Conservation (phyloP, 2,797 vertebrate genomes). For the Gallinago stenura region DNA sequence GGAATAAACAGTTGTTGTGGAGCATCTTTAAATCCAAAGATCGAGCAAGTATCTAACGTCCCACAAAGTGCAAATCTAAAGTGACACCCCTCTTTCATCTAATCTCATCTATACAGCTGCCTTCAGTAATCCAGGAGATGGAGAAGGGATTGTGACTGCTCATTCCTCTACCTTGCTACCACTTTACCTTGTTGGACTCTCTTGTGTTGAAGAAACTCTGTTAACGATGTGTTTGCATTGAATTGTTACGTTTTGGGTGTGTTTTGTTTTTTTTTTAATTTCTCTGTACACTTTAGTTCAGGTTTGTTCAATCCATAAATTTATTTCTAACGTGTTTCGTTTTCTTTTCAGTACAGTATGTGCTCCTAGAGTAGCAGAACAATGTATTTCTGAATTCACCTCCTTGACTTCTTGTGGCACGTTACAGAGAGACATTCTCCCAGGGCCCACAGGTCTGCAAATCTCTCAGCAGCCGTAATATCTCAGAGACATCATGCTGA, state of each 20-base stretch:
- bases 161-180: neutral
- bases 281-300: neutral
- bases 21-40: conserved; percentile 13
- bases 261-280: neutral
- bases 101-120: neutral
- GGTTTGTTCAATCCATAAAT: neutral
- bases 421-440: neutral
- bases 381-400: neutral
- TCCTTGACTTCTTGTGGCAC: neutral
- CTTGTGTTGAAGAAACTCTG: neutral
- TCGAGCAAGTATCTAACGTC: neutral
- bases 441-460: neutral
- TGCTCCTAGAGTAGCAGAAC: neutral
- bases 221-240: neutral
- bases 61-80: neutral
- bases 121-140: neutral
- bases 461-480: neutral
- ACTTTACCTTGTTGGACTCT: neutral
- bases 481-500: neutral
- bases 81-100: neutral
- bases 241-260: neutral
- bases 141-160: neutral
- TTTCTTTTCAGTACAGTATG: neutral
- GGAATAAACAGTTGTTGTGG: neutral
- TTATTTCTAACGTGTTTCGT: neutral